Conservation (phyloP, 2,888 invertebrate genomes). For the Synanthedon vespiformis region DNA sequence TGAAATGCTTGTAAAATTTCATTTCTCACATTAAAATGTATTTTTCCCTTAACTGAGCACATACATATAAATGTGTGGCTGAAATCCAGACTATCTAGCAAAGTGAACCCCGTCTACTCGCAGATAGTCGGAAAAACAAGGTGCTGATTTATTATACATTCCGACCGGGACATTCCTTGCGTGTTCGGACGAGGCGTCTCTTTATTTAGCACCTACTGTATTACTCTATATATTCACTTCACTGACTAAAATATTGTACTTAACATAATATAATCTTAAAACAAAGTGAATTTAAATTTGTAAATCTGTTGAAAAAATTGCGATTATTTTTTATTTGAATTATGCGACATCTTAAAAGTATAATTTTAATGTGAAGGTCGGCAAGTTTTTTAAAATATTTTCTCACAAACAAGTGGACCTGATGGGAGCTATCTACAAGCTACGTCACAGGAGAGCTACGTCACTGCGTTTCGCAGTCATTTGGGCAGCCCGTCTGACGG, state of each 20-base stretch:
- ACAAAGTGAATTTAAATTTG: too few relatives aligned
- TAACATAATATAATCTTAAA: too few relatives aligned
- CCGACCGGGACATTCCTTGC: constrained; percentile 27
- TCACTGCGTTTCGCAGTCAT: too few relatives aligned
- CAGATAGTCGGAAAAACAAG: constrained; percentile 25
- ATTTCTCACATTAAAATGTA: constrained; percentile 1
- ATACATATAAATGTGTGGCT: neutral
- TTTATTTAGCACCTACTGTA: constrained; percentile 26
- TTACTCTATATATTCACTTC: neutral
- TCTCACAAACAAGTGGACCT: too few relatives aligned
- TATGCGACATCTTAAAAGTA: neutral
- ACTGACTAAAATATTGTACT: neutral
- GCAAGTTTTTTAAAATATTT: too few relatives aligned
- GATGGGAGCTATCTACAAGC: too few relatives aligned
- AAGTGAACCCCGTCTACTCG: constrained; percentile 3
- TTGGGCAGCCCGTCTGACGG: too few relatives aligned
- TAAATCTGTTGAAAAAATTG: too few relatives aligned
- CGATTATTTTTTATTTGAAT: too few relatives aligned
- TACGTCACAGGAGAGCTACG: too few relatives aligned
- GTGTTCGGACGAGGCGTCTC: constrained; percentile 19
- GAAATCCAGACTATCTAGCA: constrained; percentile 2
- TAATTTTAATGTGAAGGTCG: too few relatives aligned
- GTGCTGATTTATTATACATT: constrained; percentile 40
- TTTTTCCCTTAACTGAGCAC: neutral
- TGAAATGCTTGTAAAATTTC: neutral